Evolutionary conservation across 1,140 invertebrate species (phyloP).

Genomic region (Drosophila mojavensis): DNA sequence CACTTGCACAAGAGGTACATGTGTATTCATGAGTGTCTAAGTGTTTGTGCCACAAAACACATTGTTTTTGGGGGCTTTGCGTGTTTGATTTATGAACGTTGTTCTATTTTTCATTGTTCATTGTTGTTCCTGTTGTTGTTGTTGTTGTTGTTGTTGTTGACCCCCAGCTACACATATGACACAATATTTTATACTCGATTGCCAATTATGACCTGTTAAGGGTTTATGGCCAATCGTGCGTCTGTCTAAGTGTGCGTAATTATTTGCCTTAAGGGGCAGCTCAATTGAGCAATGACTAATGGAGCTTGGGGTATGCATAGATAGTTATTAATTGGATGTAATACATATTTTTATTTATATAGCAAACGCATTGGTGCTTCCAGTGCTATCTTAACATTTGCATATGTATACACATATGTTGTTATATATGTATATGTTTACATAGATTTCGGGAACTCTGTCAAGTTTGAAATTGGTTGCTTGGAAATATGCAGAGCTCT

Average conservation of each 20-base stretch:
- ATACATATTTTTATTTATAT: constrained; percentile 24
- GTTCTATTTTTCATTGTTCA: constrained; percentile 20
- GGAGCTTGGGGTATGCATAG: constrained; percentile 14
- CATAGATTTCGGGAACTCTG: not conserved
- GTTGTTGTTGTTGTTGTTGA: constrained; percentile 38
- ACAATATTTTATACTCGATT: constrained; percentile 76
- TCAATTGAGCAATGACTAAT: constrained; percentile 46
- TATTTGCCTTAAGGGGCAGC: constrained; percentile 32
- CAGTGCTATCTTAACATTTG: not conserved
- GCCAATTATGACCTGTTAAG: constrained; percentile 79
- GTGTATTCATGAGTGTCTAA: constrained; percentile 27
- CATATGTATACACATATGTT: not conserved
- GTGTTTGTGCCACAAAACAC: constrained; percentile 47
- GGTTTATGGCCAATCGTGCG: constrained; percentile 41
- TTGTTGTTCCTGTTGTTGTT: not conserved
- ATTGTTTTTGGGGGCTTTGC: constrained; percentile 50
- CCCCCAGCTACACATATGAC: constrained; percentile 45
- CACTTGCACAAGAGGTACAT: too few species aligned
- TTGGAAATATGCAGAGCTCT: constrained; percentile 29
- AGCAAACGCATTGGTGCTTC: not conserved
- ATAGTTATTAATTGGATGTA: constrained; percentile 37
- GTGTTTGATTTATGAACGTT: constrained; percentile 68
- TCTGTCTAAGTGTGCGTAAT: constrained; percentile 23
- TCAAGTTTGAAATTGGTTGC: constrained; percentile 8
- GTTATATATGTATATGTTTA: not conserved